Base-by-base conservation (phyloP, 2,797 vertebrate species). In the Orestias chungarensis region DNA sequence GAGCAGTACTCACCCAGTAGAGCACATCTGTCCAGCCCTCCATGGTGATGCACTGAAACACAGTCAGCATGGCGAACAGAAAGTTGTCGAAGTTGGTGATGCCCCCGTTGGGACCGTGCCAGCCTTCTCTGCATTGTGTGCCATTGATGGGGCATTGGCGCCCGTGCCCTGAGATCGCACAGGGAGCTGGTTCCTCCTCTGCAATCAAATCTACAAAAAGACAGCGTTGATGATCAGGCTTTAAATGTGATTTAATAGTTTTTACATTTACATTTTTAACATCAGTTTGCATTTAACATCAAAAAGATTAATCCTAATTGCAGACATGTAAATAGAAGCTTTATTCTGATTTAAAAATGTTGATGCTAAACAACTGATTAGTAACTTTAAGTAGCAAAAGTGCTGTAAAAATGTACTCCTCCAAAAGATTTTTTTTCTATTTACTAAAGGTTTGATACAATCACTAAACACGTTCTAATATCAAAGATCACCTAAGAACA, bases 41-140 rank as follows among this genome's bases (percentile, higher is more conserved):
- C 98, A 99, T 99, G 71, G 98, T 99, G 88, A 99, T 99, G 69
- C 98, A 99, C 94, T 99, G 98, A 88, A 99, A 99, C 82, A 99
- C 98, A 0, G 98, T 99, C 88, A 99, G 93, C 98, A 99, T 99
- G 50, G 98, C 98, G 86, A 99, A 99, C 71, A 97, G 95, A 93
- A 99, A 99, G 91, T 99, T 99, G 93, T 99, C 98, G 0, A 99
- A 99, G 92, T 99, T 99, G 84, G 97, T 99, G 88, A 99, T 99
- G 91, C 98, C 98, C 70, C 95, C 96, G 0, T 99, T 99, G 4
- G 98, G 98, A 76, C 98, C 98, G 29, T 95, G 94, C 98, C 98
- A 99, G 86, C 97, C 97, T 50, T 97, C 96, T 85, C 93, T 95
- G 93, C 98, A 99, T 91, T 95, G 94, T 0, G 97, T 97, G 90